Evolutionary conservation across 2,797 vertebrate species (phyloP).

Genomic region (Cichlasoma orientale): DNA sequence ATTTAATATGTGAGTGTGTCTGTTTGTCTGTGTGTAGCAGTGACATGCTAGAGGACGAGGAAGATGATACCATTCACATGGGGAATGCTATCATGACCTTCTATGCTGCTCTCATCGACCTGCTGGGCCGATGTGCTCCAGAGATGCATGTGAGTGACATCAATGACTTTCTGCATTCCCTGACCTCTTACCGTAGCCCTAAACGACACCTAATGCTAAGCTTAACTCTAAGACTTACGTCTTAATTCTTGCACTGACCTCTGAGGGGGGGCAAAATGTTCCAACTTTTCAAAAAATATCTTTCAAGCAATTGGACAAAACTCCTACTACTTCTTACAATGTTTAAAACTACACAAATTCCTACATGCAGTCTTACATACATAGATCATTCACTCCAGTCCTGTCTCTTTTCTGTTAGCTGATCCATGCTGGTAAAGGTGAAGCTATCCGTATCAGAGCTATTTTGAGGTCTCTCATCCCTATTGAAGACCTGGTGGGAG

Average conservation of each 20-base stretch:
- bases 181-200: too few relatives aligned
- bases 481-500: constrained; percentile 92
- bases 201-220: too few relatives aligned
- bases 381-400: neutral
- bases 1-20: constrained; percentile 14
- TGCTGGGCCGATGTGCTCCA: constrained; percentile 93
- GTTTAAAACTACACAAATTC: neutral
- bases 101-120: constrained; percentile 94
- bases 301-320: too few relatives aligned
- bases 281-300: too few relatives aligned
- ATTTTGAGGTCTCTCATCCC: constrained; percentile 95
- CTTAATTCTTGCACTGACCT: too few relatives aligned
- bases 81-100: constrained; percentile 99
- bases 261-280: too few relatives aligned
- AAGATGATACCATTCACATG: constrained; percentile 96
- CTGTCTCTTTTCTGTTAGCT: constrained; percentile 72
- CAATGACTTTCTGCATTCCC: neutral
- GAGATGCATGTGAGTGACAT: constrained; percentile 93
- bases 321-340: too few relatives aligned
- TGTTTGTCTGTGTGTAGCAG: constrained; percentile 59
- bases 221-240: too few relatives aligned
- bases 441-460: constrained; percentile 94
- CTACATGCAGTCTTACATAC: neutral
- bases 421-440: constrained; percentile 95
- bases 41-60: constrained; percentile 86